Conservation (phyloP, 2,888 invertebrate genomes). For the Lacanobia wlatinum region DNA sequence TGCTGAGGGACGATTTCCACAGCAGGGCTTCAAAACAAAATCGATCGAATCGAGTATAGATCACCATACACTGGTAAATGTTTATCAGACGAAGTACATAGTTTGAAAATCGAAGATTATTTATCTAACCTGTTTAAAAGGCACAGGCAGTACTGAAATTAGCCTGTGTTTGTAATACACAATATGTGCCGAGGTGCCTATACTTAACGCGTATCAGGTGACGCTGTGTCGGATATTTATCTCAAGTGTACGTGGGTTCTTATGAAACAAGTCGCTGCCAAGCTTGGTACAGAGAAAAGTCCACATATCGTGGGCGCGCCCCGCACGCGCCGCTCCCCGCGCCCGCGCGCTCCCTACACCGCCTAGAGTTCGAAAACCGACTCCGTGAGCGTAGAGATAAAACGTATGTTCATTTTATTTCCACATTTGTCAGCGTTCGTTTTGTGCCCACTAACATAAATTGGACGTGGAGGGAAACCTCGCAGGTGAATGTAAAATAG, state of each 20-base stretch:
- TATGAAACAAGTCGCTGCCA: constrained; percentile 73
- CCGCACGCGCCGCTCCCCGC: constrained; percentile 53
- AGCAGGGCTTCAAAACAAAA: background rate
- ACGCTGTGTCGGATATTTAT: constrained; percentile 75
- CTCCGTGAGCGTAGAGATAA: constrained; percentile 87
- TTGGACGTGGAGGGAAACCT: constrained; percentile 90
- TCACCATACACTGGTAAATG: background rate
- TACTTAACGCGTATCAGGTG: constrained; percentile 63
- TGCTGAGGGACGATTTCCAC: background rate
- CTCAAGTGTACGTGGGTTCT: constrained; percentile 75
- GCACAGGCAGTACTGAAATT: background rate
- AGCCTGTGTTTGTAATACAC: background rate
- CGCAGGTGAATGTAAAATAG: constrained; percentile 91
- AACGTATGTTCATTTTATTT: constrained; percentile 91
- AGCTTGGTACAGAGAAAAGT: constrained; percentile 68
- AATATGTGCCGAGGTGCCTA: background rate
- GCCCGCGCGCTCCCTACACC: constrained; percentile 61
- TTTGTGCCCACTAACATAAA: constrained; percentile 91
- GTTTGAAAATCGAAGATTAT: background rate
- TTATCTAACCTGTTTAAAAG: background rate
- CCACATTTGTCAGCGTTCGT: constrained; percentile 91
- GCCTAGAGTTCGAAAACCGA: constrained; percentile 81
- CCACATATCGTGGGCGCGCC: constrained; percentile 64
- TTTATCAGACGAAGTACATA: too few relatives aligned
- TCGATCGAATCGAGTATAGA: background rate